Base-by-base conservation (phyloP, 2,113 vertebrate genomes). In the Aviceda subcristata region DNA sequence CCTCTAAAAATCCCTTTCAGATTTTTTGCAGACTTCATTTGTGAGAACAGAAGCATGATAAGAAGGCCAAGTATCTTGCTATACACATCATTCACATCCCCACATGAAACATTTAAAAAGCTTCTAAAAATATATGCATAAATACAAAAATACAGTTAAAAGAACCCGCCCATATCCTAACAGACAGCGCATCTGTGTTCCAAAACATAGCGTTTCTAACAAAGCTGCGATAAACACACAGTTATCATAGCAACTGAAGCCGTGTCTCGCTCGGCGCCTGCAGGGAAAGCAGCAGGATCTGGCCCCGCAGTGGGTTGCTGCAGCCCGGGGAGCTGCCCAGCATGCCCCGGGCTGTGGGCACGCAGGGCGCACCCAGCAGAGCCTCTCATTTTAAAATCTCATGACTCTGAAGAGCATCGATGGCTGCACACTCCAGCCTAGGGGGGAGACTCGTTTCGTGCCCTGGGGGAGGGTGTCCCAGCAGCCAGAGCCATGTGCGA, bases 261-360 rank as follows among this genome's bases (percentile, higher is more conserved):
- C 1, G 1, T 1, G 4, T 8, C n/a, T 46, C 2, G 7, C 69
- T 27, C 9, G 0, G 5, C 5, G 1, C 56, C 56, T 8, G 2
- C 29, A 6, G 76, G 50, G 56, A 36, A 32, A 73, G 53, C 39
- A 20, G 73, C 59, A 16, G 88, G 48, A 55, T 38, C 63, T 3
- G 3, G 64, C 79, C 79, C 62, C 0, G 1, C 38, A 23, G 36
- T 3, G 15, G 10, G 34, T 0, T 15, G 48, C 71, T 62, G 20
- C 12, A 10, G 48, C 59, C 7, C 4, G 0, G 38, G 60, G 22
- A 41, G 76, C 72, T 9, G 4, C 72, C 9, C 6, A 12, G 29
- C 29, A 5, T 12, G 64, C 57, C 45, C 3, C 0, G 30, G 14
- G 38, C 45, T 20, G 36, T 1, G 7, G 23, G 63, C 38, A 45